A percentile compares a stretch with the other conserved stretches of the same genome.
phyloP scores from a whole-genome alignment of 2,113 vertebrate genomes.

The Melospiza melodia region DNA sequence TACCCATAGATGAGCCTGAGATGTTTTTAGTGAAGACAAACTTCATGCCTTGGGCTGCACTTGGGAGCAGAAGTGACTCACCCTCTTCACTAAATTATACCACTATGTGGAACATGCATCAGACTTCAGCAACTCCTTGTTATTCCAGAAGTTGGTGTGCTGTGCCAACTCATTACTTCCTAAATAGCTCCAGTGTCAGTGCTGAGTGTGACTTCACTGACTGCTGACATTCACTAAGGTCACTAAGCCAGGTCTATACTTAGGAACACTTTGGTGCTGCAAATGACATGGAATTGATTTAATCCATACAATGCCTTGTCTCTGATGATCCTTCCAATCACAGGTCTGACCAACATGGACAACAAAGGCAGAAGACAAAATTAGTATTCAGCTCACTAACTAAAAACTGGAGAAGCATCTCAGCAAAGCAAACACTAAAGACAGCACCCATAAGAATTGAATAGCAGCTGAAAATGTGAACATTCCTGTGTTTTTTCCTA shows the following conservation, averaged over 20 bases:
- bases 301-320: not conserved
- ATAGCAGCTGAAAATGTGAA: not conserved
- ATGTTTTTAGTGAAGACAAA: not conserved
- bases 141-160: constrained; percentile 41
- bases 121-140: constrained; percentile 25
- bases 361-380: not conserved
- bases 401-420: not conserved
- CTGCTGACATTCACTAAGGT: constrained; percentile 59
- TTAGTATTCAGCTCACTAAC: not conserved
- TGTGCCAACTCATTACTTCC: constrained; percentile 65
- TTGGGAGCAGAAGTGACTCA: constrained; percentile 41
- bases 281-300: constrained; percentile 36
- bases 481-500: not conserved
- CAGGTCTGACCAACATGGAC: not conserved
- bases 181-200: constrained; percentile 59
- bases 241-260: constrained; percentile 34
- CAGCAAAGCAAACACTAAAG: not conserved
- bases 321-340: not conserved
- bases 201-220: constrained; percentile 52
- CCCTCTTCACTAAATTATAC: constrained; percentile 18
- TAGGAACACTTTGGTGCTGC: constrained; percentile 39
- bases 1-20: not conserved
- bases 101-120: not conserved
- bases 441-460: not conserved
- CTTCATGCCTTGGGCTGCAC: not conserved